Evolutionary conservation across 2,113 vertebrate genomes (phyloP), one percentile per base, ranked within the genome.

Genomic region (Hyperopisus bebe): DNA sequence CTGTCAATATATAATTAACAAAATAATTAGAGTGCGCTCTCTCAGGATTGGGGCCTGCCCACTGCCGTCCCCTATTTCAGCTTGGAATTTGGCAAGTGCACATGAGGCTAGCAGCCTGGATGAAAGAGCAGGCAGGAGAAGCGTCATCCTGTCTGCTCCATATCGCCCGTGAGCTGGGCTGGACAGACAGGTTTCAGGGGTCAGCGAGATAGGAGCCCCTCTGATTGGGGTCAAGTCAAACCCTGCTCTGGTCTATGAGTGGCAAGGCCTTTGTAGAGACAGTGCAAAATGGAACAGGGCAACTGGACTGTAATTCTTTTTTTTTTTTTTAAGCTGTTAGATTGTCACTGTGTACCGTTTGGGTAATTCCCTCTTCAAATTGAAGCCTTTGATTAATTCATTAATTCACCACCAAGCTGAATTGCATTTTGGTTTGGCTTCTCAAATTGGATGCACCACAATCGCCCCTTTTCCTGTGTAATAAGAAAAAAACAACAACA

Each of bases 1-100:
- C 93, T 90, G 93, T 95, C 94, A 94, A 95, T 95, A 95, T 93
- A 95, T 95, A 94, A 95, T 95, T 95, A 95, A 95, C 93, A 94
- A 94, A 92, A 93, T 95, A 95, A 95, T 95, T 95, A 93, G 92
- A 93, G 91, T 90, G 91, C 92, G 90, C 86, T 88, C 92, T 91
- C 89, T 90, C 91, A 90, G 94, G 92, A 92, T 92, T 86, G 93
- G 85, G 51, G 91, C 90, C 93, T 93, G 93, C 91, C 90, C 89
- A 87, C 90, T 91, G 92, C 92, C 93, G 93, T 93, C 87, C 86
- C 91, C 91, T 93, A 92, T 87, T 85, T 93, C 90, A 92, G 91
- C 90, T 77, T 90, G 53, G 19, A 46, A 62, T 55, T 62, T 39
- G 39, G 47, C 42, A 10, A 48, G 82, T 31, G 55, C 27, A 19